phyloP scores from a whole-genome alignment of 1,140 invertebrate species.

The Cephus cinctus region DNA sequence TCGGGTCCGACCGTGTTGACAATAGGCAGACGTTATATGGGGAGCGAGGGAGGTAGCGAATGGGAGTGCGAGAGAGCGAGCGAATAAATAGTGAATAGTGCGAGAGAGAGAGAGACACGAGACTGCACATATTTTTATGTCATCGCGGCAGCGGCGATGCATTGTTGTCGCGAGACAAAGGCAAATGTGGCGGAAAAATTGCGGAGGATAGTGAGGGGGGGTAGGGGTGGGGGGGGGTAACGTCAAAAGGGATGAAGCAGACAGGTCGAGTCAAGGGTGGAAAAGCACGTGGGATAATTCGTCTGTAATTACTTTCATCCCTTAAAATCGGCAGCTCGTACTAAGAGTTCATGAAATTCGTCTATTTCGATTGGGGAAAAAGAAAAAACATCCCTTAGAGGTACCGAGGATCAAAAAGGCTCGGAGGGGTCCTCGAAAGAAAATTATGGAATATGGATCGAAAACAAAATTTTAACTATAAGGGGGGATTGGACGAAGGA shows the following conservation, averaged over 20 bases:
- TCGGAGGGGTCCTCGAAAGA: too few species aligned
- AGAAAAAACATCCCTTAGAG: constrained; percentile 14
- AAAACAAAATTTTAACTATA: too few species aligned
- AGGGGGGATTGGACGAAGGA: too few species aligned
- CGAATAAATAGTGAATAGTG: background rate
- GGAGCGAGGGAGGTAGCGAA: constrained; percentile 26
- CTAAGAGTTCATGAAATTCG: too few species aligned
- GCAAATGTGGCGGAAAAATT: constrained; percentile 58
- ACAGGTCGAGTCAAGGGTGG: too few species aligned
- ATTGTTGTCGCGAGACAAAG: constrained; percentile 57
- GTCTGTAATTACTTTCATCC: too few species aligned
- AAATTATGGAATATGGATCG: too few species aligned
- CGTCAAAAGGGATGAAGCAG: background rate
- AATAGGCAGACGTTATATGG: constrained; percentile 20
- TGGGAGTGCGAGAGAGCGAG: constrained; percentile 17
- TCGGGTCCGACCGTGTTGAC: constrained; percentile 1
- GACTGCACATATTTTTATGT: constrained; percentile 55
- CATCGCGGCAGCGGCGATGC: constrained; percentile 48
- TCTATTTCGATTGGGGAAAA: constrained; percentile 13
- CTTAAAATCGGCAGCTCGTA: too few species aligned
- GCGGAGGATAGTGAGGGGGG: constrained; percentile 40
- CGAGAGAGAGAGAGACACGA: constrained; percentile 7
- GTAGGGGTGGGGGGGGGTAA: constrained; percentile 23
- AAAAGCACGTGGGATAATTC: background rate
- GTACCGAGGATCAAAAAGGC: constrained; percentile 30